These are phyloP conservation scores for Allacma fusca DNA, from an alignment of 2,888 invertebrate species.

Conservation along the genomic window DNA sequence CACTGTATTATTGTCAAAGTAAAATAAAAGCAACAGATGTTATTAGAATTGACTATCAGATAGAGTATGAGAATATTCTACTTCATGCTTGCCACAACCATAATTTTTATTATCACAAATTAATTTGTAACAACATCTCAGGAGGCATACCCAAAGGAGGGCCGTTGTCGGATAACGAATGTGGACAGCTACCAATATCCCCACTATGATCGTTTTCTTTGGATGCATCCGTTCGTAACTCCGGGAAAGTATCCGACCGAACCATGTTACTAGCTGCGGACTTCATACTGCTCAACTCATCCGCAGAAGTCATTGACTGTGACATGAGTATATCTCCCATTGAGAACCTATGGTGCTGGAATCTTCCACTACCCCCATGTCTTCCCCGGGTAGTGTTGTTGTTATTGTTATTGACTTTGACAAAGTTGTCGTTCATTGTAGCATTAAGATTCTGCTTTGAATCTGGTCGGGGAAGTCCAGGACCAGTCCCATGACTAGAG, in stretches of 20 bases:
- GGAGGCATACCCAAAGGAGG: constrained; percentile 41
- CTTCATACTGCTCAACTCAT: constrained; percentile 49
- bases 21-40: no score
- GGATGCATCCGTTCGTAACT: constrained; percentile 57
- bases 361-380: constrained; percentile 46
- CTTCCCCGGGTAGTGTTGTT: constrained; percentile 7
- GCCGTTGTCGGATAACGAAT: constrained; percentile 32
- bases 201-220: constrained; percentile 55
- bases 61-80: no score
- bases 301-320: constrained; percentile 54
- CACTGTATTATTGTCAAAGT: constrained; percentile 47
- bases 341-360: constrained; percentile 60
- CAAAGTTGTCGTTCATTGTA: constrained; percentile 26
- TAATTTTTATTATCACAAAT: no score
- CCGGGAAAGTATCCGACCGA: constrained; percentile 60
- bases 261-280: constrained; percentile 50
- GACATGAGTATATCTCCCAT: constrained; percentile 60
- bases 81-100: no score
- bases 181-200: constrained; percentile 25
- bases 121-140: no score
- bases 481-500: constrained; percentile 19
- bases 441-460: constrained; percentile 31
- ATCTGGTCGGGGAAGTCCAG: constrained; percentile 47
- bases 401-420: constrained; percentile 38
- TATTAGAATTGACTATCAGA: no score